These are phyloP conservation scores for Asbolus verrucosus DNA, from an alignment of 1,140 invertebrate species.

Conservation along the genomic window DNA sequence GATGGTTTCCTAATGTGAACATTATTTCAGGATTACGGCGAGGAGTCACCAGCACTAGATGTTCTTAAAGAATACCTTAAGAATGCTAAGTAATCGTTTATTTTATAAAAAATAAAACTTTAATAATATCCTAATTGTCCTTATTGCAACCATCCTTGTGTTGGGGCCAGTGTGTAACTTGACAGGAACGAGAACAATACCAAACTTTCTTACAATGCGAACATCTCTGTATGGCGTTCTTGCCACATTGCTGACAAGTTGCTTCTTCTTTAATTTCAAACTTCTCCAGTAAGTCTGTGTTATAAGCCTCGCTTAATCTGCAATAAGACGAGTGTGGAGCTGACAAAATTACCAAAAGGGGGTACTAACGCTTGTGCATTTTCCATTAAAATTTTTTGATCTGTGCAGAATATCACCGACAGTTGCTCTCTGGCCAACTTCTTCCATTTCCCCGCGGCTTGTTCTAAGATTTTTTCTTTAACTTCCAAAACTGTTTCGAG, in stretches of 20 bases:
- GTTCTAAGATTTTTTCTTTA: constrained; percentile 65
- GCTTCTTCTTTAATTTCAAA: constrained; percentile 67
- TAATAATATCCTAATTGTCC: constrained; percentile 25
- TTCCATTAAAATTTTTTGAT: constrained; percentile 67
- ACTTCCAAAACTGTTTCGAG: constrained; percentile 72
- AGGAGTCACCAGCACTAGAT: constrained; percentile 94
- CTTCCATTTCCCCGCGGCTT: constrained; percentile 69
- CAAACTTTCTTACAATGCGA: constrained; percentile 70
- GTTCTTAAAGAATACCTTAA: constrained; percentile 90
- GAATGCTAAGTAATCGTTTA: constrained; percentile 60
- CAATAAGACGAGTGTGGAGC: constrained; percentile 53
- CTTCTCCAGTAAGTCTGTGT: constrained; percentile 69
- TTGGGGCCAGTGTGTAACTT: constrained; percentile 70
- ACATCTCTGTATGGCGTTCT: constrained; percentile 69
- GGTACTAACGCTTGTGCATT: constrained; percentile 65
- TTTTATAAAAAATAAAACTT: constrained; percentile 57
- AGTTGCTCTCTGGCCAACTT: constrained; percentile 71
- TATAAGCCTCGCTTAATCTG: constrained; percentile 67
- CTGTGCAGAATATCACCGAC: constrained; percentile 67
- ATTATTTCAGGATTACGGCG: constrained; percentile 88
- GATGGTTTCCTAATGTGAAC: neutral
- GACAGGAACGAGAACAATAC: constrained; percentile 72
- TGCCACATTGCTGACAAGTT: constrained; percentile 68
- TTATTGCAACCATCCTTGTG: constrained; percentile 69
- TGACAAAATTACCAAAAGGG: neutral